phyloP scores from a whole-genome alignment of 2,888 invertebrate genomes.

The Orchesellides sinensis region DNA sequence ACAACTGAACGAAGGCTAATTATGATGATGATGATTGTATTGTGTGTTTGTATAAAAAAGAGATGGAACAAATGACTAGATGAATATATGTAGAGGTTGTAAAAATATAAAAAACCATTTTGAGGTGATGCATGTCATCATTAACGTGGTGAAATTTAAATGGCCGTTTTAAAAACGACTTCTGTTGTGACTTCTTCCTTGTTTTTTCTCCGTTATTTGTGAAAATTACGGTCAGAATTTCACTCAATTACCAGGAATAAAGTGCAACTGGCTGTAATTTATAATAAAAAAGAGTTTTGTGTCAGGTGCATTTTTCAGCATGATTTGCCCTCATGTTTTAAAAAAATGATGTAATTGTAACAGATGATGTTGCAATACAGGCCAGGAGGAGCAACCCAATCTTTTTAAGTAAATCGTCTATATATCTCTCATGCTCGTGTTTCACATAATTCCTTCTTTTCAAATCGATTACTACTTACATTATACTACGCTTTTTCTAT shows the following conservation, averaged over 20 bases:
- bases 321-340: too few relatives aligned
- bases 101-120: background rate
- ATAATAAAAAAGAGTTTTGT: background rate
- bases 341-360: too few relatives aligned
- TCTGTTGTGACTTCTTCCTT: background rate
- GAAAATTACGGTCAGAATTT: background rate
- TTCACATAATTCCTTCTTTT: background rate
- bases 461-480: background rate
- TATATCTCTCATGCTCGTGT: background rate
- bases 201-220: too few relatives aligned
- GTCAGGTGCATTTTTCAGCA: background rate
- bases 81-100: background rate
- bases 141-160: conserved; percentile 6
- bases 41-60: background rate
- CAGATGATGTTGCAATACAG: background rate
- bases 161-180: background rate
- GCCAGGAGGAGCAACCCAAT: background rate
- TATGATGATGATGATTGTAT: background rate
- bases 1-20: background rate
- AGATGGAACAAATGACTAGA: background rate
- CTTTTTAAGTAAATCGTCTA: background rate
- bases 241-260: background rate
- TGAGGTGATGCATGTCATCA: background rate
- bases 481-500: background rate
- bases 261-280: background rate